Evolutionary conservation across 2,797 vertebrate species (phyloP).

Genomic region (Lacerta viridis): DNA sequence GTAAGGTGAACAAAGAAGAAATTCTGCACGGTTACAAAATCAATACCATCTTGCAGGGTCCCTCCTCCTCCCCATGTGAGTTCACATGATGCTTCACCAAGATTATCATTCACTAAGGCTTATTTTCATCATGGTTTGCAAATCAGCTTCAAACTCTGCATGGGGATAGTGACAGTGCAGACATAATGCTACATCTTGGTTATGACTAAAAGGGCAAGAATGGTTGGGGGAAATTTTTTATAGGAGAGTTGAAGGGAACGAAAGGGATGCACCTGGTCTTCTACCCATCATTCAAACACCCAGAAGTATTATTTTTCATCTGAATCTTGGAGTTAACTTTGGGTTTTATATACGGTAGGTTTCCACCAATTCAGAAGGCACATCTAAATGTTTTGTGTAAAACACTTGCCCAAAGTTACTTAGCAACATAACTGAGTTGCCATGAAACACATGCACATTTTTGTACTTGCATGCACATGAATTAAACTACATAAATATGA

Average conservation of each 20-base stretch:
- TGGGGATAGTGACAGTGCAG: neutral
- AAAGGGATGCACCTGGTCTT: neutral
- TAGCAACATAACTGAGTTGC: conserved; percentile 9
- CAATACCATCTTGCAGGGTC: neutral
- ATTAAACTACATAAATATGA: conserved; percentile 52
- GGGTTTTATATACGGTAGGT: neutral
- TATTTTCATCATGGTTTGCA: neutral
- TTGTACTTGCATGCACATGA: conserved; percentile 52
- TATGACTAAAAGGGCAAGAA: neutral
- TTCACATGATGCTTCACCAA: neutral
- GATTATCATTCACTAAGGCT: neutral
- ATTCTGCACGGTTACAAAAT: neutral
- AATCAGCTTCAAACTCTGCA: neutral
- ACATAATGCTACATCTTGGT: neutral
- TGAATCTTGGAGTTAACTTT: neutral
- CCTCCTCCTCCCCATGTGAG: neutral
- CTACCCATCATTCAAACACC: neutral
- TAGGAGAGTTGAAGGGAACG: neutral
- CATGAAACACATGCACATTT: conserved; percentile 38
- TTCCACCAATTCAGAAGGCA: neutral
- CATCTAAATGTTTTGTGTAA: neutral
- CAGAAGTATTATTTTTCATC: neutral
- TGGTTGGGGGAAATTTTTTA: neutral
- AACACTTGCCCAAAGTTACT: conserved; percentile 4
- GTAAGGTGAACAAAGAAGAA: too few relatives aligned